Evolutionary conservation across 2,797 vertebrate species (phyloP), one percentile per base, ranked within the genome.

Genomic region (Sebastes oblongus): DNA sequence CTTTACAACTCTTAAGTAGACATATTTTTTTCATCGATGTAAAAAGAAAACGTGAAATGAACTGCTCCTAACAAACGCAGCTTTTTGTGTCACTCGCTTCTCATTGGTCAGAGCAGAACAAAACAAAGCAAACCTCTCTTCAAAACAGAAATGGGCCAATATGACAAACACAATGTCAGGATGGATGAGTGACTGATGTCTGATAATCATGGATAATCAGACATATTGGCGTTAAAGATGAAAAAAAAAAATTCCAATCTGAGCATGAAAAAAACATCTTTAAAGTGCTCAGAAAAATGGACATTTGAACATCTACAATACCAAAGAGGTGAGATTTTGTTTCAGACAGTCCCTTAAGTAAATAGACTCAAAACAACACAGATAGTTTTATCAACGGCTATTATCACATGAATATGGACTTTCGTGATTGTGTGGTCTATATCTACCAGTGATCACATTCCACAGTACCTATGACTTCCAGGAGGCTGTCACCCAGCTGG

Each of bases 401-500:
- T 52, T 10, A 52, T 52, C 50, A 52, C 50, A 52, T 52, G 18
- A 52, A 52, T 52, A 52, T 52, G 20, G 20, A n/a, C 18, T 16
- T 46, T 46, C 16, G 6, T 46, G 14, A 46, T 46, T 18, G 0
- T 46, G 42, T 46, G 42, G 42, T 7, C 25, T 60, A 7, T 50
- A 36, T 72, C 20, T 34, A 9, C 22, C 24, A 2, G 16, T 13
- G 20, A n/a, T 20, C 1, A 14, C 4, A 7, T 8, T 56, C 30
- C 20, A 46, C 3, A 56, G 9, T 83, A 93, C 91, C 92, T 87
- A 80, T 85, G 58, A 75, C 27, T 55, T 85, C 69, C 11, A 74
- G 10, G 9, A 90, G 32, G 6, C 64, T 58, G 2, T 59, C 32
- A 4, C 55, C 32, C 61, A 92, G 67, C 54, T 80, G 52, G 12